Percentiles rank a stretch among this genome's conserved stretches.
These are phyloP conservation scores for Cinclus mexicanus DNA, from an alignment of 2,113 vertebrate genomes.

Conservation along the genomic window DNA sequence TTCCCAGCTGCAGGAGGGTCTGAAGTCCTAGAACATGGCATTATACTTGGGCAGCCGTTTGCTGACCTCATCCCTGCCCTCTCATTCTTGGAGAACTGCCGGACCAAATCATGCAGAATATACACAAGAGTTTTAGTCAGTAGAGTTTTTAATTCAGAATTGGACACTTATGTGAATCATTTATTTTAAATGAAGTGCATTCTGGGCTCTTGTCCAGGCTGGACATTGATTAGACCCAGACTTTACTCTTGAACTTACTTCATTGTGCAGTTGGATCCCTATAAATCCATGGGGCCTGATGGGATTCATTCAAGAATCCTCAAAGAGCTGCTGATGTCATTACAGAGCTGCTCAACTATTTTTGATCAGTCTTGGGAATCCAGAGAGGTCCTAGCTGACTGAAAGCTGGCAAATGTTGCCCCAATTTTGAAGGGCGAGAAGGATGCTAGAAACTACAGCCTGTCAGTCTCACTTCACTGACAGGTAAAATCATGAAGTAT, in stretches of 20 bases:
- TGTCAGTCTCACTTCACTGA: neutral
- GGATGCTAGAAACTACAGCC: neutral
- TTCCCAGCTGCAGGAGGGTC: neutral
- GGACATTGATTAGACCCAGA: neutral
- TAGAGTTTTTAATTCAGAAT: neutral
- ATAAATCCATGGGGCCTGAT: neutral
- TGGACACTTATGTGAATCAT: neutral
- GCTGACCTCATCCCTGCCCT: neutral
- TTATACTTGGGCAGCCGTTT: fast-evolving
- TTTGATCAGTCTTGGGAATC: neutral
- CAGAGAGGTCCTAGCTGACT: neutral
- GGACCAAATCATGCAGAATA: neutral
- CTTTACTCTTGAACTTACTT: neutral
- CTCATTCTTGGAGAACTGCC: neutral
- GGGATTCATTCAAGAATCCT: neutral
- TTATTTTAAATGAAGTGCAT: neutral
- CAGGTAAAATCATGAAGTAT: neutral
- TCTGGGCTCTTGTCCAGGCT: neutral
- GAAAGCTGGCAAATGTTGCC: neutral
- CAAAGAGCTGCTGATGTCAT: neutral
- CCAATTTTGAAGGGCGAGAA: neutral
- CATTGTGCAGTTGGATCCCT: neutral
- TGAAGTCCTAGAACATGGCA: neutral
- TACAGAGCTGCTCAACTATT: neutral
- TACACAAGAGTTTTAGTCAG: neutral